phyloP scores from a whole-genome alignment of 1,140 invertebrate species.

The Brachionus plicatilis region DNA sequence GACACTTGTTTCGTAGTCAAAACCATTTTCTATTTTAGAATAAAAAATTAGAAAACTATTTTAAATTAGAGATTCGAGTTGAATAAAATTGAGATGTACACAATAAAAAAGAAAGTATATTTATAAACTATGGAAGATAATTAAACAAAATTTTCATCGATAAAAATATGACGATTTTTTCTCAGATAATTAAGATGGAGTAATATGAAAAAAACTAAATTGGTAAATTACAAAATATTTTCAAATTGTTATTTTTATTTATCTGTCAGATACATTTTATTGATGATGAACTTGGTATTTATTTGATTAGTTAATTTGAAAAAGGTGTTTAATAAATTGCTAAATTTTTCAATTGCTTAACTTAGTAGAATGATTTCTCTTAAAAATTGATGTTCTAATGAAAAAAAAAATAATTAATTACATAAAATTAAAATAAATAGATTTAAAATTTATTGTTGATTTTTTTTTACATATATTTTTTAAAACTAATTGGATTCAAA shows the following conservation, averaged over 20 bases:
- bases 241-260: background rate
- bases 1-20: background rate
- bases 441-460: too few relatives aligned
- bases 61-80: background rate
- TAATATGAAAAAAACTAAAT: background rate
- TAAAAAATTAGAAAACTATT: background rate
- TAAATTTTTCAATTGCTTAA: background rate
- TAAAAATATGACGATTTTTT: background rate
- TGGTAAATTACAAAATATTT: background rate
- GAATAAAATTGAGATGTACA: background rate
- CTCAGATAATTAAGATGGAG: background rate
- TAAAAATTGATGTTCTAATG: too few relatives aligned
- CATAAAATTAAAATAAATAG: too few relatives aligned
- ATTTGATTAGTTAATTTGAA: too few relatives aligned
- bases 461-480: too few relatives aligned
- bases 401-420: too few relatives aligned
- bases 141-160: background rate
- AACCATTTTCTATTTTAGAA: background rate
- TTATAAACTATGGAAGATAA: background rate
- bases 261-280: background rate
- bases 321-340: too few relatives aligned
- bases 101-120: background rate
- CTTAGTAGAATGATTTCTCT: too few relatives aligned
- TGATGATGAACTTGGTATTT: background rate
- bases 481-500: too few relatives aligned